Evolutionary conservation across 1,140 invertebrate species (phyloP).

Genomic region (Drosophila sulfurigaster): DNA sequence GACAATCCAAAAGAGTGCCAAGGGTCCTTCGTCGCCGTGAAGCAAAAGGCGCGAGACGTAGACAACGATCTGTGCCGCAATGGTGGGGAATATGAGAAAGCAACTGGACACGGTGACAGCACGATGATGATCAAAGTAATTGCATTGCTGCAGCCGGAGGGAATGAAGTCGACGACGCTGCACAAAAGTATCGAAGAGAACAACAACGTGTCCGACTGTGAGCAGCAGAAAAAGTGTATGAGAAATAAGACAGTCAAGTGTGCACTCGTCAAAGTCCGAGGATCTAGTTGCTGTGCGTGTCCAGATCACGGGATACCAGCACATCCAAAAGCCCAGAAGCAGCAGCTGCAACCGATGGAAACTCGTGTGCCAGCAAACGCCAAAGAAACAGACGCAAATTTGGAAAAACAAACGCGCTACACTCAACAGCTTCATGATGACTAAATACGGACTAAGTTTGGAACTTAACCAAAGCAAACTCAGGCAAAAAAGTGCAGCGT

Average conservation of each 20-base stretch:
- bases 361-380: slow-evolving; percentile 15
- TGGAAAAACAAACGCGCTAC: slow-evolving; percentile 25
- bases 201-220: slow-evolving; percentile 37
- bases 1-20: slow-evolving; percentile 31
- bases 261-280: slow-evolving; percentile 10
- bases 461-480: neutral
- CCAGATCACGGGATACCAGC: slow-evolving; percentile 43
- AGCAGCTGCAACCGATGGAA: slow-evolving; percentile 24
- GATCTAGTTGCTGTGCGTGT: neutral
- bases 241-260: slow-evolving; percentile 54
- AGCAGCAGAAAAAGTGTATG: slow-evolving; percentile 22
- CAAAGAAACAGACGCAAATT: slow-evolving; percentile 29
- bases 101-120: slow-evolving; percentile 4
- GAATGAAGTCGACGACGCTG: neutral
- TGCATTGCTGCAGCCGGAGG: neutral
- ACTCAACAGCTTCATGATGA: slow-evolving; percentile 42
- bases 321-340: slow-evolving; percentile 36
- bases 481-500: neutral
- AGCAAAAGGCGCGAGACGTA: neutral
- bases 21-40: neutral
- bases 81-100: slow-evolving; percentile 19
- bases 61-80: slow-evolving; percentile 10
- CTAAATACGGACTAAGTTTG: slow-evolving; percentile 10
- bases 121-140: slow-evolving; percentile 5
- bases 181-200: slow-evolving; percentile 51